Conservation (phyloP, 2,888 invertebrate species). For the Atethmia centrago region DNA sequence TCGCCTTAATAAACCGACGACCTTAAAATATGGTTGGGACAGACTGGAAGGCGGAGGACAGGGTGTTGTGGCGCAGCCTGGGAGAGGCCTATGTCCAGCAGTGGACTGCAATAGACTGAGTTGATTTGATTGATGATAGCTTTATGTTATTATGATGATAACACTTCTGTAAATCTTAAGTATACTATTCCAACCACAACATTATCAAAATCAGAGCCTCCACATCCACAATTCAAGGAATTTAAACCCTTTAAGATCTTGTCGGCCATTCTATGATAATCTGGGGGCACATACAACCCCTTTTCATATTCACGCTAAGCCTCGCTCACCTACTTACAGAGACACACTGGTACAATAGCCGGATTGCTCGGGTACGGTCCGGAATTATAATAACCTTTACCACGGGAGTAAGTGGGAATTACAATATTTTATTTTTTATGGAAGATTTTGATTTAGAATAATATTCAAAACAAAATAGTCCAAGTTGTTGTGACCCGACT, state of each 20-base stretch:
- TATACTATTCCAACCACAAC: neutral
- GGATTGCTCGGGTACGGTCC: neutral
- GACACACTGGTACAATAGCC: neutral
- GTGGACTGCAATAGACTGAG: too few species aligned
- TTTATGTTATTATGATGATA: neutral
- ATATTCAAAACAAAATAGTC: too few species aligned
- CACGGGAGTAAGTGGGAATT: neutral
- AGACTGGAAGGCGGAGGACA: too few species aligned
- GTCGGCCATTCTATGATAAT: conserved; percentile 22
- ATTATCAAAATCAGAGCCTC: conserved; percentile 7
- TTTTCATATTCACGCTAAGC: conserved; percentile 36
- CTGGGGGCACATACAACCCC: conserved; percentile 11
- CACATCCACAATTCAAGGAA: neutral
- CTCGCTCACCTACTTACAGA: neutral
- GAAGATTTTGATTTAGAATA: neutral
- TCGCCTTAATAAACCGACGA: too few species aligned
- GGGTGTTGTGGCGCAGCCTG: too few species aligned
- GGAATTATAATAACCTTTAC: conserved; percentile 2
- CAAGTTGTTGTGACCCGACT: too few species aligned
- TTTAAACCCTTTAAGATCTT: conserved; percentile 1
- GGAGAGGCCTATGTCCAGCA: too few species aligned
- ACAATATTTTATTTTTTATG: neutral
- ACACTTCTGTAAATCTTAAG: neutral
- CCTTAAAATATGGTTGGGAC: too few species aligned
- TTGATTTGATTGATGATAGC: too few species aligned